Evolutionary conservation across 2,888 invertebrate species (phyloP).

Genomic region (Drosophila melanosoma): DNA sequence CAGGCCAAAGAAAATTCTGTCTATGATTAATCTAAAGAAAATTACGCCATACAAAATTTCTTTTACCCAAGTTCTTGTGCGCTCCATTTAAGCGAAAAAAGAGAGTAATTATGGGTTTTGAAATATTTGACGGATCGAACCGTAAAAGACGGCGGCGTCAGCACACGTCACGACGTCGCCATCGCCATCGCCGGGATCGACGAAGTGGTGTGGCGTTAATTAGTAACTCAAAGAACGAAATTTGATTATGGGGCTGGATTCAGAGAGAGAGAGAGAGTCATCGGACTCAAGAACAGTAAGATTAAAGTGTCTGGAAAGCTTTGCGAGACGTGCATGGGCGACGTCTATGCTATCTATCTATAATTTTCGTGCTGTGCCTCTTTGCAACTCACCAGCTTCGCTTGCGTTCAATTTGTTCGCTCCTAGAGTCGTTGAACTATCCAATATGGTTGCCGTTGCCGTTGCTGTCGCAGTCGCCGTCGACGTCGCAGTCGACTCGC

Average conservation of each 20-base stretch:
- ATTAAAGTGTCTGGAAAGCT: slow-evolving; percentile 74
- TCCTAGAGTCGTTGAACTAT: slow-evolving; percentile 74
- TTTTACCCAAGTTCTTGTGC: slow-evolving; percentile 40
- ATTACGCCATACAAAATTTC: slow-evolving; percentile 48
- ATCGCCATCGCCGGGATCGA: slow-evolving; percentile 11
- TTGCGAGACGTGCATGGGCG: slow-evolving; percentile 30
- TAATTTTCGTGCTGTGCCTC: slow-evolving; percentile 64
- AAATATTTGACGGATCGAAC: slow-evolving; percentile 60
- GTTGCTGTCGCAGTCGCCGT: slow-evolving; percentile 20
- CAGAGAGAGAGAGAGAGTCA: background rate
- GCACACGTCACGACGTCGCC: slow-evolving; percentile 17
- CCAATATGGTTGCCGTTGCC: slow-evolving; percentile 43
- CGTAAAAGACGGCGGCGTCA: slow-evolving; percentile 57
- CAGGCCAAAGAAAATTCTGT: slow-evolving; percentile 47
- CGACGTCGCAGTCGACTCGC: slow-evolving; percentile 45
- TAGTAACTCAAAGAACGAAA: slow-evolving; percentile 67
- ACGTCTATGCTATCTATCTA: slow-evolving; percentile 66
- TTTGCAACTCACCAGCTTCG: slow-evolving; percentile 73
- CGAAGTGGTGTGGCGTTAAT: slow-evolving; percentile 63
- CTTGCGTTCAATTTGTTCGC: slow-evolving; percentile 63
- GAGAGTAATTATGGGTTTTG: slow-evolving; percentile 59
- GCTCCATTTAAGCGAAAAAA: slow-evolving; percentile 74
- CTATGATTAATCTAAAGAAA: slow-evolving; percentile 68
- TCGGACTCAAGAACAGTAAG: slow-evolving; percentile 34
- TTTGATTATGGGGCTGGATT: slow-evolving; percentile 55